Percentiles rank a stretch among this genome's conserved stretches.
Conservation (phyloP, 1,140 invertebrate species). For the Hetaerina americana region DNA sequence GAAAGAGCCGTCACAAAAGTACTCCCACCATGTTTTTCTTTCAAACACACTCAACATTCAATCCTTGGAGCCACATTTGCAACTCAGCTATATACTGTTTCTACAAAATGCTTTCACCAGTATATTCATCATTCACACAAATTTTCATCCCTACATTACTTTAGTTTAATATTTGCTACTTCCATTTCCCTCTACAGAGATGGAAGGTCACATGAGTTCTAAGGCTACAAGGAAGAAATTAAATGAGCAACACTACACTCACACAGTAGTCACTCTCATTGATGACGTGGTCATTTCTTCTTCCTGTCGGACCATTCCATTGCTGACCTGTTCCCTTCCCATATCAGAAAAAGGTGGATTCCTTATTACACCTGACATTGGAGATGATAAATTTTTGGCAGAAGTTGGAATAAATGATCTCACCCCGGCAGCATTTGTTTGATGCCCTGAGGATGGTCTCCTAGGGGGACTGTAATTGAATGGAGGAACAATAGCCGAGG, state of each 20-base stretch:
- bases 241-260: not conserved
- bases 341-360: not conserved
- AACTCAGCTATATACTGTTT: not conserved
- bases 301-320: not conserved
- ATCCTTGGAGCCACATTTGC: not conserved
- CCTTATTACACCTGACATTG: not conserved
- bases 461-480: constrained; percentile 37
- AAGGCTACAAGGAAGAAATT: not conserved
- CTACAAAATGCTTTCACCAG: not conserved
- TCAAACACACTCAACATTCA: not conserved
- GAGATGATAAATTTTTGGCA: not conserved
- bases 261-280: constrained; percentile 5
- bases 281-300: not conserved
- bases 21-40: not conserved
- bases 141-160: not conserved
- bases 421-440: not conserved
- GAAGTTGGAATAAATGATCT: constrained; percentile 2
- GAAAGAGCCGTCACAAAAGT: not conserved
- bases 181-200: not conserved
- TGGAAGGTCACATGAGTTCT: not conserved
- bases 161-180: not conserved
- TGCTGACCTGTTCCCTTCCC: not conserved
- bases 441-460: not conserved
- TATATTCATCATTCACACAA: not conserved
- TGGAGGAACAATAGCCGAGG: constrained; percentile 35